Conservation (phyloP, 92 coral and sea anemone genomes). For the Heliopora coerulea region DNA sequence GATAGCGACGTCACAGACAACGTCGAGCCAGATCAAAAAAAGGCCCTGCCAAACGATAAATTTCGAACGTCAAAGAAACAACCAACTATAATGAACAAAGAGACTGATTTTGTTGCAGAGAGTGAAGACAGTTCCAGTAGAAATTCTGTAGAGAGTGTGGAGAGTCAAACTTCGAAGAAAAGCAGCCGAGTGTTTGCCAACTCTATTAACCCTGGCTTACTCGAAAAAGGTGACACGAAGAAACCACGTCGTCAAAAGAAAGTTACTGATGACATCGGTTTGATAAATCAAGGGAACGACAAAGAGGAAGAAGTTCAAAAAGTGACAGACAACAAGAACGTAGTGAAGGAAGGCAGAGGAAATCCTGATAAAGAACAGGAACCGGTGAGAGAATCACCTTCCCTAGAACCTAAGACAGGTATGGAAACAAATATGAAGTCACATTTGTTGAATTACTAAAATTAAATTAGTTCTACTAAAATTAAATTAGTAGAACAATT, state of each 20-base stretch:
- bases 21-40: background rate
- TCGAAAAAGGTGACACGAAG: background rate
- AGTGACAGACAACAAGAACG: background rate
- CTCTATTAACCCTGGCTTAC: background rate
- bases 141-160: background rate
- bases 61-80: background rate
- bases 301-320: background rate
- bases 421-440: too few species aligned
- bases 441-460: too few species aligned
- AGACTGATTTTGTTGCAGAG: background rate
- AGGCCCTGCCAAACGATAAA: background rate
- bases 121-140: background rate
- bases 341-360: background rate
- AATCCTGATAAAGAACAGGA: background rate
- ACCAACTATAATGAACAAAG: background rate
- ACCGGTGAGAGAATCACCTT: constrained; percentile 26
- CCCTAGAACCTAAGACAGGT: constrained; percentile 24
- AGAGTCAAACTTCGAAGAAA: constrained; percentile 11
- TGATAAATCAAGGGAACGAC: constrained; percentile 11
- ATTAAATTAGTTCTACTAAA: too few species aligned
- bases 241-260: constrained; percentile 22
- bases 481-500: too few species aligned
- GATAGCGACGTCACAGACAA: background rate
- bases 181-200: background rate
- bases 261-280: background rate